Percentiles rank a stretch among this genome's conserved stretches.
Evolutionary conservation across 35 echinoderm and acorn worm genomes (phyloP).

Genomic region (Lytechinus variegatus): DNA sequence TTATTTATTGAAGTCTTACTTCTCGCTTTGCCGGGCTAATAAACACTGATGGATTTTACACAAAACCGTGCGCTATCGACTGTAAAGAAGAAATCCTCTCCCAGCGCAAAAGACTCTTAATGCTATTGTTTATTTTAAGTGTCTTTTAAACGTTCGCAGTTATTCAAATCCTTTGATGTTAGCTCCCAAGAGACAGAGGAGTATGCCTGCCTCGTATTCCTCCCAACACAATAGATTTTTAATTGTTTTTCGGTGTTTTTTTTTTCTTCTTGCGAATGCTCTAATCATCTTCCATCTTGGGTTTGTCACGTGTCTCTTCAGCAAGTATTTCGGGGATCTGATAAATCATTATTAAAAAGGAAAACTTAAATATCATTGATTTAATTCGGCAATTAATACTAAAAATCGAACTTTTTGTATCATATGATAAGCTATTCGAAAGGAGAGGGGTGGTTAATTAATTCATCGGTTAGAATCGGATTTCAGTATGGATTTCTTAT

Average conservation of each 20-base stretch:
- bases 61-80: not conserved
- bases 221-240: not conserved
- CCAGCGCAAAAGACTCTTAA: not conserved
- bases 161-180: not conserved
- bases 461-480: too few species aligned
- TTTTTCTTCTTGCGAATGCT: not conserved
- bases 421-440: too few species aligned
- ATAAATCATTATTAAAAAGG: not conserved
- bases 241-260: not conserved
- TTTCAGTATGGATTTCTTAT: too few species aligned
- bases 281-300: not conserved
- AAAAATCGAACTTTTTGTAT: too few species aligned
- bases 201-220: not conserved
- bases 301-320: not conserved
- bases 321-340: not conserved
- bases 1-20: not conserved
- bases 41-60: not conserved
- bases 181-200: not conserved
- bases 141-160: conserved; percentile 26
- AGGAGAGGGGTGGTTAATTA: too few species aligned
- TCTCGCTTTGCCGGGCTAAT: not conserved
- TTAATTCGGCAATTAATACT: too few species aligned
- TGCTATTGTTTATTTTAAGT: conserved; percentile 32
- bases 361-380: too few species aligned
- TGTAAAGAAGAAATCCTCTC: conserved; percentile 9